A percentile compares a stretch with the other conserved stretches of the same genome.
phyloP scores from a whole-genome alignment of 1,140 invertebrate species.

The Thereuonema tuberculata region DNA sequence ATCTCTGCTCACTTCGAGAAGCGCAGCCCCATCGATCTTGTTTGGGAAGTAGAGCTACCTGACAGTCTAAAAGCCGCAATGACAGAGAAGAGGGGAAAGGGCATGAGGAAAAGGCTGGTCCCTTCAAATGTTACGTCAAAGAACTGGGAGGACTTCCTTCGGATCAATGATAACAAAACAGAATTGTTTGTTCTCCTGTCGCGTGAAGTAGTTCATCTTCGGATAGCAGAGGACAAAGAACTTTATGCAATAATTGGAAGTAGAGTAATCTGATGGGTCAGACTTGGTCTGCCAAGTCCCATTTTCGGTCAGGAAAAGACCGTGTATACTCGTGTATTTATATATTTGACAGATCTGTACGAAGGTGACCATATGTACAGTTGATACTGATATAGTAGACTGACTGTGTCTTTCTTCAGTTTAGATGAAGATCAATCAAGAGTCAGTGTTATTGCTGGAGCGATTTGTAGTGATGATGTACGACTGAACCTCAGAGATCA shows the following conservation, averaged over 20 bases:
- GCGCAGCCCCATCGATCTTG: neutral
- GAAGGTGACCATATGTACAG: neutral
- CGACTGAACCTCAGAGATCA: neutral
- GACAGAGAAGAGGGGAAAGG: neutral
- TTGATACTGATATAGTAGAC: neutral
- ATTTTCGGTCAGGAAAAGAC: neutral
- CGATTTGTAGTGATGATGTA: neutral
- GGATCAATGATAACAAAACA: slow-evolving; percentile 10
- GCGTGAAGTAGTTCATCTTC: neutral
- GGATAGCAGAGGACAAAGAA: too few species aligned
- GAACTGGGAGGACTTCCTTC: slow-evolving; percentile 12
- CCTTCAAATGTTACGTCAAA: slow-evolving; percentile 4
- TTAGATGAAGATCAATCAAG: neutral
- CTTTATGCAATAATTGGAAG: neutral
- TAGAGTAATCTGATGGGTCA: neutral
- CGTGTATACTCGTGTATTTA: neutral
- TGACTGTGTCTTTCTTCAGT: neutral
- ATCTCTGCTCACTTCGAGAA: neutral
- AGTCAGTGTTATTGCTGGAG: neutral
- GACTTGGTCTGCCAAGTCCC: too few species aligned
- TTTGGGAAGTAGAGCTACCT: neutral
- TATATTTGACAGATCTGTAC: neutral
- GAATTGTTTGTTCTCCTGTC: slow-evolving; percentile 7
- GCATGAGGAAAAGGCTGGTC: neutral
- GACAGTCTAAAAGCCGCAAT: neutral